These are phyloP conservation scores for Euura lappo DNA, from an alignment of 1,140 invertebrate species.

Conservation along the genomic window DNA sequence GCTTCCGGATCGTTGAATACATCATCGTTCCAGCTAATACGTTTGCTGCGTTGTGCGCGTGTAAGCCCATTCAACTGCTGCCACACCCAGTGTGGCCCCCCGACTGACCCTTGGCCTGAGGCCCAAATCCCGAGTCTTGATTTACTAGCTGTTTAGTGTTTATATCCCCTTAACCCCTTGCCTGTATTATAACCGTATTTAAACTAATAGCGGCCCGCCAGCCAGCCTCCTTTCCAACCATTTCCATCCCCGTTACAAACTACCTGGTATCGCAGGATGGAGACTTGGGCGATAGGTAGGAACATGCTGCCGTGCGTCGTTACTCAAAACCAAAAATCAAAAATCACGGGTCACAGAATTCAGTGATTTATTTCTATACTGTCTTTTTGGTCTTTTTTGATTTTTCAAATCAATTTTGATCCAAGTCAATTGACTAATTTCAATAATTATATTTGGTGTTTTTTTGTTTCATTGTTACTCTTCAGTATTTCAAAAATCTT, in stretches of 20 bases:
- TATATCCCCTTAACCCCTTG: slow-evolving; percentile 52
- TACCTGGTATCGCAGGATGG: too few species aligned
- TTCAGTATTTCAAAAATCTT: too few species aligned
- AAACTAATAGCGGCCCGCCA: slow-evolving; percentile 47
- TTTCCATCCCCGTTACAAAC: not conserved
- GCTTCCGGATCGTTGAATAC: not conserved
- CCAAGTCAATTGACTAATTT: too few species aligned
- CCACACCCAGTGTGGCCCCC: not conserved
- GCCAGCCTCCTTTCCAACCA: not conserved
- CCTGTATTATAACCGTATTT: slow-evolving; percentile 59
- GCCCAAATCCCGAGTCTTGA: slow-evolving; percentile 36
- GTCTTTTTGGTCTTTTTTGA: too few species aligned
- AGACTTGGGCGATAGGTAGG: too few species aligned
- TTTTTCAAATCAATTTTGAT: too few species aligned
- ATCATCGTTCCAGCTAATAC: not conserved
- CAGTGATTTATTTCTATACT: too few species aligned
- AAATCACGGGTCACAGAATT: too few species aligned
- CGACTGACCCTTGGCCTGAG: slow-evolving; percentile 4
- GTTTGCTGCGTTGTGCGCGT: not conserved
- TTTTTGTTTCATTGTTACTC: too few species aligned
- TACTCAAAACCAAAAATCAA: too few species aligned
- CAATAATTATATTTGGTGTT: too few species aligned
- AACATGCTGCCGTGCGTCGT: too few species aligned
- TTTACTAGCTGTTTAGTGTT: slow-evolving; percentile 61
- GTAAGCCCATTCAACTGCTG: not conserved